A percentile compares a stretch with the other conserved stretches of the same genome.
Evolutionary conservation across 2,888 invertebrate genomes (phyloP).

Genomic region (Pherbina coryleti): DNA sequence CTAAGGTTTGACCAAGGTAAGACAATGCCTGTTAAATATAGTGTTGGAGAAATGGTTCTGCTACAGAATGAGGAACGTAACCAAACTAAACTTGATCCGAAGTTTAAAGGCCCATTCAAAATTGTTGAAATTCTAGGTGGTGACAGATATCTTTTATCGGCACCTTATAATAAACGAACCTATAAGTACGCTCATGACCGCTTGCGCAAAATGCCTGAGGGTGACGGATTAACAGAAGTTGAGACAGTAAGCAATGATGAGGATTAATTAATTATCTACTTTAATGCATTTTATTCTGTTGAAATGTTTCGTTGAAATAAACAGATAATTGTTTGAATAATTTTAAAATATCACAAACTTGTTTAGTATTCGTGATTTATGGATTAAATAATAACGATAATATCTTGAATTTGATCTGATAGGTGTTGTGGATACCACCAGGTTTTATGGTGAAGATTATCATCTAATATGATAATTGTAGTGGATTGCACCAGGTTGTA

Average conservation of each 20-base stretch:
- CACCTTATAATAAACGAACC: background rate
- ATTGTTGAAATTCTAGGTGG: too few relatives aligned
- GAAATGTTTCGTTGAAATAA: background rate
- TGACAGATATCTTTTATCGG: background rate
- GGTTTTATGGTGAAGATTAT: constrained; percentile 2
- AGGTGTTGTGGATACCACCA: background rate
- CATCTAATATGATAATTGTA: too few relatives aligned
- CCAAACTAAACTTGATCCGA: background rate
- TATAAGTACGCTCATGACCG: constrained; percentile 1
- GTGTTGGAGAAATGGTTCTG: constrained; percentile 2
- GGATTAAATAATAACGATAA: too few relatives aligned
- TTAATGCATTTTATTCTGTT: background rate
- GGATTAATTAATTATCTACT: background rate
- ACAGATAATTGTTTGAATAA: background rate
- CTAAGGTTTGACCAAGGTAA: constrained; percentile 31
- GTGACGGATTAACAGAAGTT: background rate
- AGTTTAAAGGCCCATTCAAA: constrained; percentile 1
- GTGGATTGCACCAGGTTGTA: too few relatives aligned
- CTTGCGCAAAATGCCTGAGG: background rate
- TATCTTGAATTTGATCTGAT: too few relatives aligned
- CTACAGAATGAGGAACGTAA: constrained; percentile 2
- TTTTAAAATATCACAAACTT: background rate
- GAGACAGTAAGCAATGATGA: background rate
- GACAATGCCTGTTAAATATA: too few relatives aligned
- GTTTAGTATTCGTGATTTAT: background rate